Evolutionary conservation across 2,113 vertebrate species (phyloP), one percentile per base, ranked within the genome.

Genomic region (Corydoras sp.): DNA sequence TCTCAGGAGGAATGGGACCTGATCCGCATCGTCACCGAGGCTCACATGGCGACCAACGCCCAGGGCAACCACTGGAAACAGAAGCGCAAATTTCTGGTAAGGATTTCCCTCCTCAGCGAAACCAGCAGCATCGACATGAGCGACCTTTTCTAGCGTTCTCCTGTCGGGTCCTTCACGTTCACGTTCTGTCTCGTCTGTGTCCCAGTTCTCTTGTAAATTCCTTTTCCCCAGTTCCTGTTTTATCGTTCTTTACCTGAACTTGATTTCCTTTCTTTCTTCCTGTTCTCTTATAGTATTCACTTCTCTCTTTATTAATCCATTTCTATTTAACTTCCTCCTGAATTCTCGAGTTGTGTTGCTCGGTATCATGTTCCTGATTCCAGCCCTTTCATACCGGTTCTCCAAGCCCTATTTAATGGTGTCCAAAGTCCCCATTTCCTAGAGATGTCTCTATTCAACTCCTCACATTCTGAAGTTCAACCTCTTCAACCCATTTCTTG

Each of bases 41-140:
- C 97, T 76, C 97, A 99, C 4, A 91, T 97, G 90, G 89, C 94
- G 79, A 99, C 97, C 18, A 99, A 98, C 29, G 97, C 97, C 76
- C 96, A 98, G 82, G 97, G 95, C 83, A 98, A 93, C 89, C 95
- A 97, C 86, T 99, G 96, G 96, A 99, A 97, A 85, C 95, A 97
- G 89, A 97, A 97, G 64, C 89, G 96, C 83, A 99, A 97, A 89
- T 98, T 99, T 90, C 89, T 98, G 95, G 97, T 98, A 90, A 91
- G 91, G 77, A 30, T 50, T 30, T 18, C 30, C 58, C 81, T 65
- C 58, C 55, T 60, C 69, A 68, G 15, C 60, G 70, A 54, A 62
- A 68, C 66, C 78, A 31, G 66, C 68, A 71, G 32, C 56, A 10
- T 50, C 71, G 59, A 48, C 7, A 29, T 59, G 56, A 55, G 68